Evolutionary conservation across 2,888 invertebrate species (phyloP).

Genomic region (Chromoteleia sp.): DNA sequence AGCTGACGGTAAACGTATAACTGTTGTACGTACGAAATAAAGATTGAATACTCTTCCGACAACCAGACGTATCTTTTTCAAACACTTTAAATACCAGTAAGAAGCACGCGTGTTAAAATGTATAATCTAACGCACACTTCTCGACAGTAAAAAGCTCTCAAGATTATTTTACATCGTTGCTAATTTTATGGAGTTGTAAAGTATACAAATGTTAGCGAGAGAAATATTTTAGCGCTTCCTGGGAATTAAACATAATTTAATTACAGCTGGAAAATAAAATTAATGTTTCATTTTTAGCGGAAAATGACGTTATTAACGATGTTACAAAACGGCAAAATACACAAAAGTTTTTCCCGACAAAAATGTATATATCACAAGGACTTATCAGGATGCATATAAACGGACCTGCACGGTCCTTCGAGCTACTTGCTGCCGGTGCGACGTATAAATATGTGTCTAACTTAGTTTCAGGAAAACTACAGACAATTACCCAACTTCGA

Average conservation of each 20-base stretch:
- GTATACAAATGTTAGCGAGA: neutral
- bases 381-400: neutral
- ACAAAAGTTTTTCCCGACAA: neutral
- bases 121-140: neutral
- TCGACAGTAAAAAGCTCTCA: too few relatives aligned
- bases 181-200: neutral
- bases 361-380: neutral
- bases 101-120: neutral
- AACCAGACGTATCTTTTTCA: conserved; percentile 20
- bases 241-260: too few relatives aligned
- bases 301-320: too few relatives aligned
- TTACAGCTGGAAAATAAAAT: too few relatives aligned
- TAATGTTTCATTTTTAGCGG: too few relatives aligned
- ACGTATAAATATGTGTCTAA: conserved; percentile 31
- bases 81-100: neutral
- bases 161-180: neutral
- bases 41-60: conserved; percentile 27
- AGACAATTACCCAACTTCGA: conserved; percentile 31
- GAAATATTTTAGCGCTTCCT: too few relatives aligned
- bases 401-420: neutral
- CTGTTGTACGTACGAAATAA: conserved; percentile 15
- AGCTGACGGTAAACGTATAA: neutral
- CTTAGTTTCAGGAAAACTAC: conserved; percentile 30
- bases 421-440: neutral
- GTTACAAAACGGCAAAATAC: too few relatives aligned